Conservation (phyloP, 2,797 vertebrate species). For the Gymnothorax javanicus region DNA sequence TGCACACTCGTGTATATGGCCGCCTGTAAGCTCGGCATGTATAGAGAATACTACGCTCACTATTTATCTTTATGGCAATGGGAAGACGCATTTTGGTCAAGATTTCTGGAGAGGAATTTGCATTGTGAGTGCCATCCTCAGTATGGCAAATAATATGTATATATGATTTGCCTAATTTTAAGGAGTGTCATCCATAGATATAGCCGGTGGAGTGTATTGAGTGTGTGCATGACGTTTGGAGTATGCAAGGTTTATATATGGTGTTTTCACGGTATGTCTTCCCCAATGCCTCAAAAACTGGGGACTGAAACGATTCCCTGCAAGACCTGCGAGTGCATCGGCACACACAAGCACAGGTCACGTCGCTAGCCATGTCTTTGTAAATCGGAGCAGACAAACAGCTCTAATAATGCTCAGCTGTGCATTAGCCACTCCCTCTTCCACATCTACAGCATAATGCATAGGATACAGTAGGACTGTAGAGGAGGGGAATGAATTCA, state of each 20-base stretch:
- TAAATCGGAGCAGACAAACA: not conserved
- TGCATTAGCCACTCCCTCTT: not conserved
- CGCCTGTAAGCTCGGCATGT: not conserved
- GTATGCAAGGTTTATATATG: not conserved
- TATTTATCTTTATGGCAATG: not conserved
- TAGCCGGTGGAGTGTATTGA: not conserved
- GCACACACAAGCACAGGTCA: not conserved
- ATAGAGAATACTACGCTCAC: not conserved
- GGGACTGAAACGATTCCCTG: no score
- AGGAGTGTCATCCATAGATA: not conserved
- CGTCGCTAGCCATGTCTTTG: not conserved
- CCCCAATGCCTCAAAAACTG: no score
- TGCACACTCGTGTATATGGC: no score
- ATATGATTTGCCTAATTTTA: not conserved
- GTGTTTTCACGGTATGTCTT: not conserved
- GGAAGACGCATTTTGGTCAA: not conserved
- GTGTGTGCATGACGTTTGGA: not conserved
- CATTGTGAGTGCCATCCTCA: not conserved
- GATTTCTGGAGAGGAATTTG: not conserved
- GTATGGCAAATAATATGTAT: not conserved
- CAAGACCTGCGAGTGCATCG: no score
- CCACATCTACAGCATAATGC: not conserved
- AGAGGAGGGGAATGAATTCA: not conserved
- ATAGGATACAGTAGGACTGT: not conserved
- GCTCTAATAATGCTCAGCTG: not conserved